These are phyloP conservation scores for Acipenser oxyrinchus DNA, from an alignment of 2,797 vertebrate species.

Conservation along the genomic window DNA sequence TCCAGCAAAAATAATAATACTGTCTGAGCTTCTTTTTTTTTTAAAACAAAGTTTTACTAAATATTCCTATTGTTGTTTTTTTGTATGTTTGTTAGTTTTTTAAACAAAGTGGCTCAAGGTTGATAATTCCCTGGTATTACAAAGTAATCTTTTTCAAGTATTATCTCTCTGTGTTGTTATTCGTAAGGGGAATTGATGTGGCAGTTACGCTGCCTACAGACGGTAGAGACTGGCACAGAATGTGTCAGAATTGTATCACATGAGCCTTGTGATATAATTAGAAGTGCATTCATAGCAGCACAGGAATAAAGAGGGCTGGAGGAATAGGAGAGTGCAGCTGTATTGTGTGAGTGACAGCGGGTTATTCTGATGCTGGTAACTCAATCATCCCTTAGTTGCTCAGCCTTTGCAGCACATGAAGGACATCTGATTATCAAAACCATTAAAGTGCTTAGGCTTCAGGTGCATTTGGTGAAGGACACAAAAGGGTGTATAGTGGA, in stretches of 20 bases:
- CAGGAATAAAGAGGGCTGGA: slow-evolving; percentile 4
- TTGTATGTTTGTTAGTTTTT: background rate
- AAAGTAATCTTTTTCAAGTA: slow-evolving; percentile 12
- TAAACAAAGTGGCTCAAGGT: slow-evolving; percentile 7
- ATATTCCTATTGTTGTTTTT: background rate
- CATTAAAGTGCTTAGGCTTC: slow-evolving; percentile 15
- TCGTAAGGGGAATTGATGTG: slow-evolving; percentile 14
- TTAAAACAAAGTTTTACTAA: too few relatives aligned
- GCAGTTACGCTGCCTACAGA: slow-evolving; percentile 17
- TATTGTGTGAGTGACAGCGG: slow-evolving; percentile 14
- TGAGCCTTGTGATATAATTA: slow-evolving; percentile 20
- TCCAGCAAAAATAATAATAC: too few relatives aligned
- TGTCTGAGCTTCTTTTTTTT: too few relatives aligned
- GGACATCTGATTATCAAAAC: slow-evolving; percentile 22
- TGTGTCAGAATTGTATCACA: slow-evolving; percentile 16
- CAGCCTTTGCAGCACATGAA: slow-evolving; percentile 11
- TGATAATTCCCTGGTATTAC: slow-evolving; percentile 1
- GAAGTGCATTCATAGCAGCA: slow-evolving; percentile 16
- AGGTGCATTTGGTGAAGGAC: slow-evolving; percentile 28
- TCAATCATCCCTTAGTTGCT: slow-evolving; percentile 18
- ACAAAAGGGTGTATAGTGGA: slow-evolving; percentile 13
- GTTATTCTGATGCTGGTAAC: slow-evolving; percentile 18
- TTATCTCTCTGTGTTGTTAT: slow-evolving; percentile 9
- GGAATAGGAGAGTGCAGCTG: slow-evolving; percentile 1
- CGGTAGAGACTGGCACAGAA: slow-evolving; percentile 19